Evolutionary conservation across 2,888 invertebrate genomes (phyloP), one percentile per base, ranked within the genome.

Genomic region (Encarsia formosa): DNA sequence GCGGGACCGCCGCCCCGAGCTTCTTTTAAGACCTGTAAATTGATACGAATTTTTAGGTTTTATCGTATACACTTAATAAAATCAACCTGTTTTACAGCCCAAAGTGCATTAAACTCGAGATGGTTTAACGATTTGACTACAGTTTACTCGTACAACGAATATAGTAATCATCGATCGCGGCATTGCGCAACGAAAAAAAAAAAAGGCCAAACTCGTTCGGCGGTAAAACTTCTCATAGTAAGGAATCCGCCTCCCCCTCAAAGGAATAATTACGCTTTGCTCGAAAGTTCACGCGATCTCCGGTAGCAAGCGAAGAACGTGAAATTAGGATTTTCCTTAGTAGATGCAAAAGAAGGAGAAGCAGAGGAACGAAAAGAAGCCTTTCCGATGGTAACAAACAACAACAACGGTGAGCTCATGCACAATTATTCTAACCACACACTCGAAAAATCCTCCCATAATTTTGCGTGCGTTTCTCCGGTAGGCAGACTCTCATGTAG

Each of bases 361-460:
- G 22, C 39, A 15, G 41, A 13, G 29, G 29, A 43, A 48, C 43
- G 42, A 43, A 39, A 52, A 46, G 52, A 48, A 48, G 42, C 39
- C 39, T 42, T 45, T 41, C 20, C 32, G 40, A 31, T 39, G 47
- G 24, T 39, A 47, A 6, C 26, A 11, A 11, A 11, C 8, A 52
- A 52, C 37, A 37, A 41, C 47, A 47, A 52, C 44, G 38, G 38
- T 18, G 29, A 15, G 39, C 39, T 29, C 35, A 41, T 38, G 24
- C 50, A 54, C 54, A 54, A 54, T 54, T 54, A 54, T 54, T 47
- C 46, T 54, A 54, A 54, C 50, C 54, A 54, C 50, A 50, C 50
- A 54, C 38, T 39, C 22, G n/a, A 9, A 13, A 22, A n/a, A 23
- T 16, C 18, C 15, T 6, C 18, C 6, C 18, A 19, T 11, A 8